Evolutionary conservation across 2,797 vertebrate genomes (phyloP).

Genomic region (Chromis chromis): DNA sequence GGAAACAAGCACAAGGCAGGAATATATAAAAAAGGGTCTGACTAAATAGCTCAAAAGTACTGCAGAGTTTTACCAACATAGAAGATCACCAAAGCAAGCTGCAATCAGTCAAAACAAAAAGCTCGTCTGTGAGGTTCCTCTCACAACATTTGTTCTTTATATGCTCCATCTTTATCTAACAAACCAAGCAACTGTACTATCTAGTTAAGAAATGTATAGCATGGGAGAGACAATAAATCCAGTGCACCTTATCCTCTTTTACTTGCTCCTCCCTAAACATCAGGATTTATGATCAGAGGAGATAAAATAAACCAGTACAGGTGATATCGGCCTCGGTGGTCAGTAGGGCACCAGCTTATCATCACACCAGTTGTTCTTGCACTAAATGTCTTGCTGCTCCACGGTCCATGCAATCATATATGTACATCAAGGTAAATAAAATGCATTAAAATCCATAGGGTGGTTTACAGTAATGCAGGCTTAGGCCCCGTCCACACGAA

Average conservation of each 20-base stretch:
- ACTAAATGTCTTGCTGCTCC: neutral
- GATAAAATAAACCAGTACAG: neutral
- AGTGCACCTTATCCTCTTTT: neutral
- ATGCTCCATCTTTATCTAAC: too few relatives aligned
- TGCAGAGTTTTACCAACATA: neutral
- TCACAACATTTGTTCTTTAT: neutral
- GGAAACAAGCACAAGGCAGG: neutral
- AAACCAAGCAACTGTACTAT: neutral
- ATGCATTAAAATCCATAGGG: neutral
- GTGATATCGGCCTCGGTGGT: neutral
- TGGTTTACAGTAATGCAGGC: neutral
- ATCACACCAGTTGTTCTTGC: neutral
- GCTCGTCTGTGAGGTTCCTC: slow-evolving; percentile 1
- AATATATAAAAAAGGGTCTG: neutral
- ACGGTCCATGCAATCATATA: neutral
- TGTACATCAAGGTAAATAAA: neutral
- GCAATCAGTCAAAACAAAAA: neutral
- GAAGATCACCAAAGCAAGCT: neutral
- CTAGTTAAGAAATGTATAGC: neutral
- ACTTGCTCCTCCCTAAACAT: neutral
- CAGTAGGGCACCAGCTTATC: too few relatives aligned
- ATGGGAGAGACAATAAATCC: slow-evolving; percentile 3
- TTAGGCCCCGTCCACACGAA: too few relatives aligned
- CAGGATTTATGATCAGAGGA: neutral
- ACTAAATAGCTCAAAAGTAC: neutral